Conservation (phyloP, 37 sponge, comb jelly and placozoan species). For the Beroe ovata region DNA sequence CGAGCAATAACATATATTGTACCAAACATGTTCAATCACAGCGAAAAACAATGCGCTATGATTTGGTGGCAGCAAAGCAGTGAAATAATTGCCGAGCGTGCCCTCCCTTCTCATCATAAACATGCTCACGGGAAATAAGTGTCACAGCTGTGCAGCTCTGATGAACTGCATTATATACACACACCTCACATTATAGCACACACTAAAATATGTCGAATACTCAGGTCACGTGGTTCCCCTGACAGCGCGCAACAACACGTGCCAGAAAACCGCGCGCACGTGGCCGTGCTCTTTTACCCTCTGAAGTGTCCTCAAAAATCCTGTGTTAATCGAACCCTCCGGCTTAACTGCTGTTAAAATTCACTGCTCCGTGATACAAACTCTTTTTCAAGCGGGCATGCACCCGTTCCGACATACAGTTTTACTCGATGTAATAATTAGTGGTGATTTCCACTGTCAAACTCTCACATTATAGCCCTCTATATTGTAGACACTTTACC, state of each 20-base stretch:
- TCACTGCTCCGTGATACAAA: not conserved
- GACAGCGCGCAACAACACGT: not conserved
- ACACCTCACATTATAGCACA: not conserved
- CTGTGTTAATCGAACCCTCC: slow-evolving; percentile 28
- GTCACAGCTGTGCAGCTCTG: not conserved
- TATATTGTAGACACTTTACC: too few species aligned
- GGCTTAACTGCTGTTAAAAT: not conserved
- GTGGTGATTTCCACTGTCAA: too few species aligned
- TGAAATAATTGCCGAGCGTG: slow-evolving; percentile 57
- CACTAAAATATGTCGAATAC: not conserved
- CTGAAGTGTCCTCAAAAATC: slow-evolving; percentile 27
- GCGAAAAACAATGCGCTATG: slow-evolving; percentile 16
- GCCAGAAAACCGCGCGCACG: slow-evolving; percentile 11
- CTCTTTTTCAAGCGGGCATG: not conserved
- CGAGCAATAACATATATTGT: not conserved
- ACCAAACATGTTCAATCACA: not conserved
- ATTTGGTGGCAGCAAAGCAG: slow-evolving; percentile 1
- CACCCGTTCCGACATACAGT: too few species aligned
- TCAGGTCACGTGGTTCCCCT: not conserved
- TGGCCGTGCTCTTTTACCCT: not conserved
- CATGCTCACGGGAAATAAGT: not conserved
- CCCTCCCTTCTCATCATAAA: not conserved
- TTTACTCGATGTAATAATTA: too few species aligned
- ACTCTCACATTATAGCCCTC: too few species aligned
- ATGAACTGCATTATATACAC: too few species aligned